phyloP scores from a whole-genome alignment of 2,888 invertebrate genomes.

The Drosophila recens region DNA sequence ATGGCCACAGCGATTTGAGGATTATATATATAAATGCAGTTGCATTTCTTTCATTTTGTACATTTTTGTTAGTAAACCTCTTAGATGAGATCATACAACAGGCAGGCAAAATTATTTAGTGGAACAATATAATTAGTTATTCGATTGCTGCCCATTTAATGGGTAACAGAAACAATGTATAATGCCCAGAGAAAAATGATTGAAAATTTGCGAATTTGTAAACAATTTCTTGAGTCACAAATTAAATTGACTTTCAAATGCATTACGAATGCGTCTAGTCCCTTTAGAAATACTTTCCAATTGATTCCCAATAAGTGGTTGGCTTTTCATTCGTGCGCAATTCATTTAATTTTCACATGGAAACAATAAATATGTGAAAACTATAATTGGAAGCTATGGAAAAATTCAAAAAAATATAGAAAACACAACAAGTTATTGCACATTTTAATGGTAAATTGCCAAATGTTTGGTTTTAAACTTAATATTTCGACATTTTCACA shows the following conservation, averaged over 20 bases:
- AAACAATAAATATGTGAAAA: slow-evolving; percentile 21
- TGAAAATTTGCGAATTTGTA: slow-evolving; percentile 1
- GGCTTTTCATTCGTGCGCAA: not conserved
- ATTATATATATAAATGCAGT: not conserved
- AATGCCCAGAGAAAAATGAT: not conserved
- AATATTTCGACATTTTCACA: slow-evolving; percentile 22
- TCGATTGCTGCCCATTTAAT: too few species aligned
- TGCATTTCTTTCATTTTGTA: not conserved
- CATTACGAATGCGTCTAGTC: slow-evolving; percentile 11
- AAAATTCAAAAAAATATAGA: not conserved
- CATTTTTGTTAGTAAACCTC: not conserved
- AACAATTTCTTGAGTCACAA: not conserved
- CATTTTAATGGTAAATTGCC: slow-evolving; percentile 37
- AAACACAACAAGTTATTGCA: slow-evolving; percentile 4
- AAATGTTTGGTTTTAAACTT: slow-evolving; percentile 46
- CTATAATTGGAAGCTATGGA: slow-evolving; percentile 14
- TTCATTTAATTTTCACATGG: slow-evolving; percentile 11
- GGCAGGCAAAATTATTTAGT: not conserved
- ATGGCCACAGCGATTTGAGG: too few species aligned
- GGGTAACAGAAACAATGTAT: not conserved
- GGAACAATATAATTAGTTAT: not conserved
- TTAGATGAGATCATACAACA: not conserved
- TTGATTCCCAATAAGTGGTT: slow-evolving; percentile 18
- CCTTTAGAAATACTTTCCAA: slow-evolving; percentile 7
- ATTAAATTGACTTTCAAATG: slow-evolving; percentile 14